Evolutionary conservation across 2,113 vertebrate genomes (phyloP).

Genomic region (Antechinus flavipes): DNA sequence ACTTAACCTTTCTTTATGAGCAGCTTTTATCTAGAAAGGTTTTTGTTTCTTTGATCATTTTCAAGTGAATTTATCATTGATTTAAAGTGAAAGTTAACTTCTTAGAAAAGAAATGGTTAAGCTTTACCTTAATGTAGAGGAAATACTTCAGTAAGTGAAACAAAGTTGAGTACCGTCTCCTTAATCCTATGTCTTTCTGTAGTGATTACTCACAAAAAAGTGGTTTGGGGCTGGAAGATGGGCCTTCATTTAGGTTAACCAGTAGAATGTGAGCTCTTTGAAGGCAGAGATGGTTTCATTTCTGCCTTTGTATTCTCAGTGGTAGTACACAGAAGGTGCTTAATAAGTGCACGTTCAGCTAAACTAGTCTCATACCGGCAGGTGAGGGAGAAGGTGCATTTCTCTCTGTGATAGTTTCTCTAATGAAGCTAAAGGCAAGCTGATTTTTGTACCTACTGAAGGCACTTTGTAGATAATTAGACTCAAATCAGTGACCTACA

Average conservation of each 20-base stretch:
- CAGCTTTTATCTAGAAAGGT: background rate
- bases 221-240: background rate
- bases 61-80: conserved; percentile 22
- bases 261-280: background rate
- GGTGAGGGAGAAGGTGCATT: background rate
- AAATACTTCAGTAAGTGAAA: background rate
- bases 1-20: background rate
- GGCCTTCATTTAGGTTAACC: background rate
- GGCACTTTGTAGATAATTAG: conserved; percentile 16
- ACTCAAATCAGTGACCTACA: conserved; percentile 65
- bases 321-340: background rate
- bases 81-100: conserved; percentile 42
- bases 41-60: conserved; percentile 27
- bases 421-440: conserved; percentile 24
- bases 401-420: conserved; percentile 8
- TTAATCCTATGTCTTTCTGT: conserved; percentile 6
- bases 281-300: background rate
- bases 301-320: background rate
- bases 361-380: background rate
- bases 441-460: conserved; percentile 60
- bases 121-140: background rate
- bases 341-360: background rate
- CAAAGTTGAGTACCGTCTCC: background rate
- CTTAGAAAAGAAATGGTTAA: background rate
- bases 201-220: background rate